phyloP scores from a whole-genome alignment of 2,888 invertebrate genomes.

The Labia minor region DNA sequence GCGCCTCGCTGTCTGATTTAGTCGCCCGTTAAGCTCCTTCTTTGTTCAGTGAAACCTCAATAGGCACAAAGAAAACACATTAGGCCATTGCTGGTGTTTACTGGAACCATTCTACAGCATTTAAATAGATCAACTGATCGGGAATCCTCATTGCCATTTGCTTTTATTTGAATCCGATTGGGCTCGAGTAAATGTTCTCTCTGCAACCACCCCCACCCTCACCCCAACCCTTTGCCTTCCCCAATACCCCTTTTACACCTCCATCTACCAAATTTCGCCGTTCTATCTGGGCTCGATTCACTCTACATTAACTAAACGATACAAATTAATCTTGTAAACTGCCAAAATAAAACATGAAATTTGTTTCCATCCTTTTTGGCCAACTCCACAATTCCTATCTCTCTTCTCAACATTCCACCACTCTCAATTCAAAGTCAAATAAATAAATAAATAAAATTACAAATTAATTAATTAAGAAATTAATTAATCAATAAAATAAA shows the following conservation, averaged over 20 bases:
- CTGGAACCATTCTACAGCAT: background rate
- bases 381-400: no score
- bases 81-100: background rate
- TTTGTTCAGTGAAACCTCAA: background rate
- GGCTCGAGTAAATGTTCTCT: no score
- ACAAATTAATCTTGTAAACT: background rate
- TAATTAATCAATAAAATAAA: no score
- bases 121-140: background rate
- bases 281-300: background rate
- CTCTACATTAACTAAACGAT: background rate
- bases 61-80: conserved; percentile 8
- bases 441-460: no score
- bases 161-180: background rate
- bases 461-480: no score
- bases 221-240: background rate
- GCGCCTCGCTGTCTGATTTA: background rate
- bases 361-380: background rate
- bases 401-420: no score
- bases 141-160: background rate
- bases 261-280: background rate
- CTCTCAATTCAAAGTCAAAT: no score
- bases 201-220: background rate
- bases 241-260: background rate
- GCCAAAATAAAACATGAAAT: background rate
- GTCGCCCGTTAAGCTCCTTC: no score